Percentiles rank a stretch among this genome's conserved stretches.
These are phyloP conservation scores for Xenopus petersii DNA, from an alignment of 2,797 vertebrate genomes.

Conservation along the genomic window DNA sequence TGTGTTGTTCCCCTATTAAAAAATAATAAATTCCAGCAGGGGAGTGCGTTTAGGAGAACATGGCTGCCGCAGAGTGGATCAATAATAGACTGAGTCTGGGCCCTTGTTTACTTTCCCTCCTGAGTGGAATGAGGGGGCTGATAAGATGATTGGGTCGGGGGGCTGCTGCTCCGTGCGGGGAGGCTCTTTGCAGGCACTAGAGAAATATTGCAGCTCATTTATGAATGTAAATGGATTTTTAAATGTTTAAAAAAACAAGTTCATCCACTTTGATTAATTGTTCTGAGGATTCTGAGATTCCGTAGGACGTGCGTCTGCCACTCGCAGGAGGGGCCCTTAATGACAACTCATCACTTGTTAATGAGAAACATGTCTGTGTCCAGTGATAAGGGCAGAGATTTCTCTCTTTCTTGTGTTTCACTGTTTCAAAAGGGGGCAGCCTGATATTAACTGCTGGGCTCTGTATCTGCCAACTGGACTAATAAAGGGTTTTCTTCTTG, in stretches of 20 bases:
- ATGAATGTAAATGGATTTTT: conserved; percentile 10
- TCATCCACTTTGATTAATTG: conserved; percentile 22
- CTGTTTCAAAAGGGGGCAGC: too few species aligned
- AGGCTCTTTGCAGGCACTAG: neutral
- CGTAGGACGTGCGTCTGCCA: conserved; percentile 27
- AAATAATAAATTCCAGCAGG: too few species aligned
- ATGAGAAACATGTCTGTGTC: conserved; percentile 45
- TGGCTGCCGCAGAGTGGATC: too few species aligned
- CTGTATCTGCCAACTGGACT: too few species aligned
- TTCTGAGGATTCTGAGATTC: neutral
- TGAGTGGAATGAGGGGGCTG: neutral
- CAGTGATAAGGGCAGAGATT: conserved; percentile 43
- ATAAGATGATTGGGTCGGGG: conserved; percentile 24
- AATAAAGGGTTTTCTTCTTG: too few species aligned
- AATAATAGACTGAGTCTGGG: too few species aligned
- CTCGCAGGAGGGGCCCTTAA: conserved; percentile 27
- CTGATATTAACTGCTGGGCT: too few species aligned
- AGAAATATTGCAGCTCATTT: conserved; percentile 20
- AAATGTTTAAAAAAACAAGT: conserved; percentile 18
- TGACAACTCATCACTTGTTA: conserved; percentile 40
- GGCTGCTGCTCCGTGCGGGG: neutral
- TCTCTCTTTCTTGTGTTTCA: neutral
- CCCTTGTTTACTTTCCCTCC: neutral
- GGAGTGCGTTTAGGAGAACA: too few species aligned
- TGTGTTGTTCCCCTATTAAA: too few species aligned